A percentile compares a stretch with the other conserved stretches of the same genome.
Evolutionary conservation across 2,797 vertebrate species (phyloP).

Genomic region (Pseudochirops corinnae): DNA sequence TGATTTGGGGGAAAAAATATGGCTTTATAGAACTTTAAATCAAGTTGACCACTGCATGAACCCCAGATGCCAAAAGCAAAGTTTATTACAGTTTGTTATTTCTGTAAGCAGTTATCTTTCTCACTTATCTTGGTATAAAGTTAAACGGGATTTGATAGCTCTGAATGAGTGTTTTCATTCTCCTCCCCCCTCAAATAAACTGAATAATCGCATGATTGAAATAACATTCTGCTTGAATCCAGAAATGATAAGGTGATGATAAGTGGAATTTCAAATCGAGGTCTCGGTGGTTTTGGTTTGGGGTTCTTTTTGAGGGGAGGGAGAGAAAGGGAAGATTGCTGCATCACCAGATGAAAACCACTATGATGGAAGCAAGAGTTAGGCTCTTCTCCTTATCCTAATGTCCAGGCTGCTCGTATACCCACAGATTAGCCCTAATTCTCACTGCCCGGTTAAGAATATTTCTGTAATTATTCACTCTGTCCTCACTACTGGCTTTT

Average conservation of each 20-base stretch:
- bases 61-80: conserved; percentile 87
- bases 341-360: conserved; percentile 63
- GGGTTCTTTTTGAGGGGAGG: neutral
- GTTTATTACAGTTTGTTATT: conserved; percentile 88
- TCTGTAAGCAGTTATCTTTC: conserved; percentile 87
- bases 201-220: conserved; percentile 82
- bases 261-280: conserved; percentile 81
- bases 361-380: conserved; percentile 52
- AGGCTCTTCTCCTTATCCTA: conserved; percentile 71
- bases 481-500: conserved; percentile 69
- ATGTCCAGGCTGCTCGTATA: conserved; percentile 61
- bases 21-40: conserved; percentile 87
- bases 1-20: conserved; percentile 83
- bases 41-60: conserved; percentile 90
- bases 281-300: conserved; percentile 59
- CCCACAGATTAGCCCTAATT: conserved; percentile 76
- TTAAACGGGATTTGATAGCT: conserved; percentile 84
- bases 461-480: conserved; percentile 75
- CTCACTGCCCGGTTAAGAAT: conserved; percentile 80
- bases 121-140: conserved; percentile 86
- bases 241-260: conserved; percentile 81
- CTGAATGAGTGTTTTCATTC: conserved; percentile 84
- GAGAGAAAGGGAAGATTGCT: conserved; percentile 36
- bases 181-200: conserved; percentile 79
- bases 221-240: conserved; percentile 77